Evolutionary conservation across 2,888 invertebrate species (phyloP).

Genomic region (Protula sp.): DNA sequence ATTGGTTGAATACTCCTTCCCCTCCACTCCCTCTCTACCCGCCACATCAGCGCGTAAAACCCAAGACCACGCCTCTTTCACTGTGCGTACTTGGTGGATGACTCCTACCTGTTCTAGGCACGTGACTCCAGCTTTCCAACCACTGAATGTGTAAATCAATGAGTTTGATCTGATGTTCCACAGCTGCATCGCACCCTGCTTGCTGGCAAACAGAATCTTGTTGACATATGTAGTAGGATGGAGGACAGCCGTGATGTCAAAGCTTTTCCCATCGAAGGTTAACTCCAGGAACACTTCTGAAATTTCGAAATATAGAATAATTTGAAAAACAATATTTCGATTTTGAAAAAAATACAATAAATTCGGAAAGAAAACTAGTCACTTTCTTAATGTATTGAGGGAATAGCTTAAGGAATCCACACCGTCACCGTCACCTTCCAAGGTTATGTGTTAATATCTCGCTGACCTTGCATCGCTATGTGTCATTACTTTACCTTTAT

Average conservation of each 20-base stretch:
- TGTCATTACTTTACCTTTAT: too few relatives aligned
- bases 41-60: too few relatives aligned
- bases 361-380: too few relatives aligned
- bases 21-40: too few relatives aligned
- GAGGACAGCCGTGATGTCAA: slow-evolving; percentile 73
- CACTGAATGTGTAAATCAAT: slow-evolving; percentile 63
- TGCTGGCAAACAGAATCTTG: slow-evolving; percentile 82
- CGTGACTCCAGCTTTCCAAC: slow-evolving; percentile 71
- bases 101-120: slow-evolving; percentile 65
- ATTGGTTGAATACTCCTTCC: too few relatives aligned
- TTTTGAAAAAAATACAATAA: background rate
- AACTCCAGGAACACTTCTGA: slow-evolving; percentile 50
- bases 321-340: background rate
- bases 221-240: slow-evolving; percentile 94
- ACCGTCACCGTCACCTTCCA: too few relatives aligned
- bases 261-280: slow-evolving; percentile 60
- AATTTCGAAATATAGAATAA: background rate
- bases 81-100: too few relatives aligned
- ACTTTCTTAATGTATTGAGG: too few relatives aligned
- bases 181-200: slow-evolving; percentile 67
- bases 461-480: too few relatives aligned
- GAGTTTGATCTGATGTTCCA: slow-evolving; percentile 77
- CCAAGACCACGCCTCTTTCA: too few relatives aligned
- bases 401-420: too few relatives aligned
- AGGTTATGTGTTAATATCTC: too few relatives aligned